Percentiles rank a stretch among this genome's conserved stretches.
Evolutionary conservation across 1,140 invertebrate genomes (phyloP).

Genomic region (Drosophila melanica): DNA sequence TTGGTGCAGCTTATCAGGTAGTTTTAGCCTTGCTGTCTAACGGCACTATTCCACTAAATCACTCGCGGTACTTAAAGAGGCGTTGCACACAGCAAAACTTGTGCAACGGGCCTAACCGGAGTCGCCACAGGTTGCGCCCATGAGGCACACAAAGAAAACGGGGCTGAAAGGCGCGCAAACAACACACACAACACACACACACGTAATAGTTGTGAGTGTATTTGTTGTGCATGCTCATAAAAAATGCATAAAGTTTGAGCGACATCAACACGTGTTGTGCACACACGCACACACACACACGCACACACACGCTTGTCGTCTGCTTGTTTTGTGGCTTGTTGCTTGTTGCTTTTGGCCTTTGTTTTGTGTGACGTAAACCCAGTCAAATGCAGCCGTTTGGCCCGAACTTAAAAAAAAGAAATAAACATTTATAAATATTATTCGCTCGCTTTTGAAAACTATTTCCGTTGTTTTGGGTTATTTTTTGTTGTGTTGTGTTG

Average conservation of each 20-base stretch:
- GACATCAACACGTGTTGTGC: conserved; percentile 51
- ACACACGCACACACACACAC: conserved; percentile 11
- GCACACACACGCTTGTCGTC: neutral
- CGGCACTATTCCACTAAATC: conserved; percentile 77
- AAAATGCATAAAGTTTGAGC: conserved; percentile 55
- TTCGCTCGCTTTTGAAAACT: conserved; percentile 10
- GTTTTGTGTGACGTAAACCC: conserved; percentile 71
- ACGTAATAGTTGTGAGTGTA: conserved; percentile 6
- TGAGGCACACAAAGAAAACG: conserved; percentile 35
- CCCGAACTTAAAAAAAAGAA: conserved; percentile 32
- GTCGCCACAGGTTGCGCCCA: conserved; percentile 48
- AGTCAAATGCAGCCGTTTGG: conserved; percentile 70
- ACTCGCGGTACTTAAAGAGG: conserved; percentile 80
- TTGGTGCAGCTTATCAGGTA: conserved; percentile 58
- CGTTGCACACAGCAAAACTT: conserved; percentile 61
- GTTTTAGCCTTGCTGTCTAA: conserved; percentile 45
- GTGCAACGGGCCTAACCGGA: conserved; percentile 60
- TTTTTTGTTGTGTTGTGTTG: conserved; percentile 18
- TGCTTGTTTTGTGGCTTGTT: conserved; percentile 40
- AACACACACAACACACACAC: conserved; percentile 58
- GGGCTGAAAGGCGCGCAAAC: conserved; percentile 41
- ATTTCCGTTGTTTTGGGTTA: conserved; percentile 7
- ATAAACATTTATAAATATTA: conserved; percentile 24
- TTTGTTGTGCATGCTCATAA: conserved; percentile 44
- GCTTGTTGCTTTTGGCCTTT: conserved; percentile 46